Evolutionary conservation across 2,888 invertebrate species (phyloP).

Genomic region (Drosophila testacea): DNA sequence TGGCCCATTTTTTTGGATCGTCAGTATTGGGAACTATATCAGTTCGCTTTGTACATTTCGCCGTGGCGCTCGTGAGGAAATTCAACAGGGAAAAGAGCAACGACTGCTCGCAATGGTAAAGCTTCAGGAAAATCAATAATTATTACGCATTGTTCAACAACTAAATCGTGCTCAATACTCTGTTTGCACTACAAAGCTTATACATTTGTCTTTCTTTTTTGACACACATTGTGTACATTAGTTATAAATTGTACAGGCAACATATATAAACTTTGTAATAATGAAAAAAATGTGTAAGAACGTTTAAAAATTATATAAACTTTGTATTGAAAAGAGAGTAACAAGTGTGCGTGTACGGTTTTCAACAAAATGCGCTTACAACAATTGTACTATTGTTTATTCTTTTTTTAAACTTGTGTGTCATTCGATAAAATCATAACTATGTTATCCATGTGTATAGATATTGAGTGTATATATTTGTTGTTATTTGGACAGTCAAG

Average conservation of each 20-base stretch:
- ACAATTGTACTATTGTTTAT: conserved; percentile 13
- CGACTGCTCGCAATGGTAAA: conserved; percentile 83
- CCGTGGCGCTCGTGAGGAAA: conserved; percentile 83
- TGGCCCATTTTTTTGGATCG: conserved; percentile 66
- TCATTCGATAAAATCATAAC: conserved; percentile 14
- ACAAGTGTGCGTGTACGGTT: conserved; percentile 33
- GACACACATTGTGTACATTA: no score
- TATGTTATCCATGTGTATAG: conserved; percentile 25
- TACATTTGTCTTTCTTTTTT: no score
- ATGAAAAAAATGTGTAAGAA: no score
- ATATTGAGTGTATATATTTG: conserved; percentile 15
- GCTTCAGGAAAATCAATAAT: conserved; percentile 61
- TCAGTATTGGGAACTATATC: conserved; percentile 82
- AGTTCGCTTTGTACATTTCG: conserved; percentile 83
- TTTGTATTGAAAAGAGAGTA: no score
- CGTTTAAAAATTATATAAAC: no score
- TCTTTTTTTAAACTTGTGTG: conserved; percentile 1
- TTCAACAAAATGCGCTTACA: conserved; percentile 14
- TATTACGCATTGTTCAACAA: conserved; percentile 46
- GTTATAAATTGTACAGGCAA: no score
- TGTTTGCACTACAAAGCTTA: no score
- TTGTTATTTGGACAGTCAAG: conserved; percentile 64
- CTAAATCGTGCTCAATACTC: conserved; percentile 13
- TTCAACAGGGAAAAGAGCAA: conserved; percentile 67
- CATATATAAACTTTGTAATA: no score